Percentiles rank a stretch among this genome's conserved stretches.
Conservation (phyloP, 2,888 invertebrate genomes). For the Thalpophila matura region DNA sequence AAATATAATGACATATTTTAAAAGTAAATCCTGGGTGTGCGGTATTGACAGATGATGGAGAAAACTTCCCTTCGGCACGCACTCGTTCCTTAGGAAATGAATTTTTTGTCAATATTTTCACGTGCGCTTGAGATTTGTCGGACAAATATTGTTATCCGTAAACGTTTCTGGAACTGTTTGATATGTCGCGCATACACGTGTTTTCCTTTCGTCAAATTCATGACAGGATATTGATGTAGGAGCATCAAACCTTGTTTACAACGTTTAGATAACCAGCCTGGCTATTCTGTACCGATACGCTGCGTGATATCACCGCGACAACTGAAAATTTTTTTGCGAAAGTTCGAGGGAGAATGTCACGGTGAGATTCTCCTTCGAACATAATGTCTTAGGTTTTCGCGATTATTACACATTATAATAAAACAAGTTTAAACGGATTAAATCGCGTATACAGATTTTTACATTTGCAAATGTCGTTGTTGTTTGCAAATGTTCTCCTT, state of each 20-base stretch:
- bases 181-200: slow-evolving; percentile 46
- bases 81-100: slow-evolving; percentile 56
- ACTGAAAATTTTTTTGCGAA: no score
- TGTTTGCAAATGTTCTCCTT: no score
- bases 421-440: no score
- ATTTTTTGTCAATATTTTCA: slow-evolving; percentile 64
- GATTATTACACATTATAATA: no score
- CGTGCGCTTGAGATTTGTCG: slow-evolving; percentile 60
- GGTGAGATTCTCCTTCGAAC: no score
- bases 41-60: slow-evolving; percentile 79
- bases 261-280: slow-evolving; percentile 35
- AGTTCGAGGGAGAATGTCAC: no score
- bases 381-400: no score
- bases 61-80: slow-evolving; percentile 53
- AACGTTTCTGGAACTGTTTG: slow-evolving; percentile 64
- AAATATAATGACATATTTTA: slow-evolving; percentile 88
- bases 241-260: slow-evolving; percentile 50
- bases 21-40: slow-evolving; percentile 80
- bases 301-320: no score
- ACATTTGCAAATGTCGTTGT: no score
- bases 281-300: no score
- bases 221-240: slow-evolving; percentile 56
- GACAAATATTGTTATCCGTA: slow-evolving; percentile 64
- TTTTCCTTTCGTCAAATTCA: slow-evolving; percentile 49
- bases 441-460: no score